These are phyloP conservation scores for Peromyscus eremicus DNA, from an alignment of 2,797 vertebrate genomes.

Conservation along the genomic window DNA sequence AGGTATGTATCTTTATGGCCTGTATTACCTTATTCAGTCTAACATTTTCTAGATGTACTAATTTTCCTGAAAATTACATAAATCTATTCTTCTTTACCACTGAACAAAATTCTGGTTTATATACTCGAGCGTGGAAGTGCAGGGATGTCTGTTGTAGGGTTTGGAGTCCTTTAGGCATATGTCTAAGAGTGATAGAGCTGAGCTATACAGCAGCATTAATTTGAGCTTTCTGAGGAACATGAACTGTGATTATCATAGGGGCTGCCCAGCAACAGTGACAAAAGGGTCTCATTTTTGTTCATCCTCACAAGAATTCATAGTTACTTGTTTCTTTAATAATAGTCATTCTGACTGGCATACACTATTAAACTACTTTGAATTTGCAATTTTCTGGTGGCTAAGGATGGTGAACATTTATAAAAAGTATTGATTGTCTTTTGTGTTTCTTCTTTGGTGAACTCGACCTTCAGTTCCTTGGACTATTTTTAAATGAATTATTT, in stretches of 20 bases:
- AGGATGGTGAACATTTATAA: not conserved
- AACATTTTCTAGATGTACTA: not conserved
- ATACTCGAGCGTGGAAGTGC: not conserved
- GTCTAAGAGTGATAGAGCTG: not conserved
- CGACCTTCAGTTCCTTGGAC: not conserved
- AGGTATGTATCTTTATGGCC: not conserved
- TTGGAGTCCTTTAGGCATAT: not conserved
- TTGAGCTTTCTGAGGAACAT: not conserved
- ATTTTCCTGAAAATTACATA: not conserved
- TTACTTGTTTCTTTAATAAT: not conserved
- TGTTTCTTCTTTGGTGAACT: not conserved
- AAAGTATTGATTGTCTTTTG: not conserved
- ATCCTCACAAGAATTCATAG: not conserved
- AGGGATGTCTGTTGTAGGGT: not conserved
- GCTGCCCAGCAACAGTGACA: not conserved
- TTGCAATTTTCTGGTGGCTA: not conserved
- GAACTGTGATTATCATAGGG: not conserved
- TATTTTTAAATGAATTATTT: not conserved
- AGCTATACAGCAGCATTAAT: not conserved
- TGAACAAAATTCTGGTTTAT: too few species aligned
- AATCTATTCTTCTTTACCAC: not conserved
- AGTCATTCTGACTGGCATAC: not conserved
- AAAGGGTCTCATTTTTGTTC: not conserved
- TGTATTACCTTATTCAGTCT: not conserved
- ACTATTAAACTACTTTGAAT: not conserved